Evolutionary conservation across 2,797 vertebrate genomes (phyloP).

Genomic region (Anguilla anguilla): DNA sequence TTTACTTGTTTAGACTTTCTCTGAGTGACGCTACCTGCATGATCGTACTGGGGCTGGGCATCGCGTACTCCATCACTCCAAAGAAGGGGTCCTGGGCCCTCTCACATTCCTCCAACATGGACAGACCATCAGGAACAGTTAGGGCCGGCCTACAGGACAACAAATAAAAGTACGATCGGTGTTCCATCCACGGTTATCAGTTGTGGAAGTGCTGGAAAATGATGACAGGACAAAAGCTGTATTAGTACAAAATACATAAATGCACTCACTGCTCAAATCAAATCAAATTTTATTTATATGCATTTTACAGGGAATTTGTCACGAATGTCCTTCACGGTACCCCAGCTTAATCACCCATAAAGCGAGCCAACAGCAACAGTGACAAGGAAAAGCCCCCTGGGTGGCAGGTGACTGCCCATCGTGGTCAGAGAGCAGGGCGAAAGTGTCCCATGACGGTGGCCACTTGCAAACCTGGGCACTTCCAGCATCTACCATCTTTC

Average conservation of each 20-base stretch:
- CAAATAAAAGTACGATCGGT: not conserved
- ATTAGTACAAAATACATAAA: not conserved
- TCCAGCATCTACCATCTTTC: not conserved
- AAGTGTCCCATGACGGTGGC: not conserved
- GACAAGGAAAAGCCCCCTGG: not conserved
- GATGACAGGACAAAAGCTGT: not conserved
- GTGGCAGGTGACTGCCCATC: too few species aligned
- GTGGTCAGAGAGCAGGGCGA: not conserved
- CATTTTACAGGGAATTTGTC: too few species aligned
- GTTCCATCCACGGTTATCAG: not conserved
- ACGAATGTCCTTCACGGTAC: too few species aligned
- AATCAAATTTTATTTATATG: too few species aligned
- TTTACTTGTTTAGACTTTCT: not conserved
- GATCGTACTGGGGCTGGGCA: conserved; percentile 71
- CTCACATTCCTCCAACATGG: conserved; percentile 71
- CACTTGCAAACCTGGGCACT: not conserved
- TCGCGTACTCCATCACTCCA: conserved; percentile 70
- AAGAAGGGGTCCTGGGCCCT: conserved; percentile 80
- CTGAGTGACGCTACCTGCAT: conserved; percentile 72
- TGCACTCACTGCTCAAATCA: not conserved
- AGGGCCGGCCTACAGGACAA: conserved; percentile 53
- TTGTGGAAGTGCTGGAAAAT: not conserved
- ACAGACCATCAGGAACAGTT: conserved; percentile 67
- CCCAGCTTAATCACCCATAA: too few species aligned
- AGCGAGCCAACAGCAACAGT: too few species aligned